Evolutionary conservation across 2,888 invertebrate species (phyloP).

Genomic region (Steinernema scapterisci): DNA sequence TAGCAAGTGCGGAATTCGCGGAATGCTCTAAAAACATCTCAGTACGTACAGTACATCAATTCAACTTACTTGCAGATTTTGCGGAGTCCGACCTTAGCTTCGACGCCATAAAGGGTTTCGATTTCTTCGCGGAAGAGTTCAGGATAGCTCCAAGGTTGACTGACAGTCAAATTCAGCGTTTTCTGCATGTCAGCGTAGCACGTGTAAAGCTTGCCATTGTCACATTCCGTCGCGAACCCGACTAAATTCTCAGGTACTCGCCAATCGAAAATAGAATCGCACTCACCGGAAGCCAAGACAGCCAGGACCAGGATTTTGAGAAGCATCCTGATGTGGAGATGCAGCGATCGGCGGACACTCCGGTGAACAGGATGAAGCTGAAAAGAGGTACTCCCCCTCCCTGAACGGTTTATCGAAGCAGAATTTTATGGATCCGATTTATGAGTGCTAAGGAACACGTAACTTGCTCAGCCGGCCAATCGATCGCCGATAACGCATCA

Average conservation of each 20-base stretch:
- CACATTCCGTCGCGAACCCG: background rate
- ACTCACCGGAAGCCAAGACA: background rate
- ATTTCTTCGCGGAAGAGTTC: background rate
- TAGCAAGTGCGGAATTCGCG: slow-evolving; percentile 54
- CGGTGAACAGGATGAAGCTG: background rate
- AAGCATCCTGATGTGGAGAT: background rate
- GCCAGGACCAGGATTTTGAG: background rate
- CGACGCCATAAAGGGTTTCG: background rate
- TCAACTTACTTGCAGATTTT: slow-evolving; percentile 7
- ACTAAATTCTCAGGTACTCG: background rate
- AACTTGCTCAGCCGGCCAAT: background rate
- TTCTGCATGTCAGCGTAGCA: background rate
- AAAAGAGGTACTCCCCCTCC: slow-evolving; percentile 12
- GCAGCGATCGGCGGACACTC: background rate
- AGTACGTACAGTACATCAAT: background rate
- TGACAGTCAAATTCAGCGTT: background rate
- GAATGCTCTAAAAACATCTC: slow-evolving; percentile 54
- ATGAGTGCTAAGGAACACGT: slow-evolving; percentile 15
- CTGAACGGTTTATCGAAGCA: background rate
- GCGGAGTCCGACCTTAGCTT: background rate
- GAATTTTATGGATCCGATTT: slow-evolving; percentile 25
- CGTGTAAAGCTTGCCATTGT: background rate
- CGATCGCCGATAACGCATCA: slow-evolving; percentile 18
- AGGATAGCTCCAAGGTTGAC: slow-evolving; percentile 5
- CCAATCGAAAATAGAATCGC: background rate